A percentile compares a stretch with the other conserved stretches of the same genome.
These are phyloP conservation scores for Pseudopodoces humilis DNA, from an alignment of 2,113 vertebrate genomes.

Conservation along the genomic window DNA sequence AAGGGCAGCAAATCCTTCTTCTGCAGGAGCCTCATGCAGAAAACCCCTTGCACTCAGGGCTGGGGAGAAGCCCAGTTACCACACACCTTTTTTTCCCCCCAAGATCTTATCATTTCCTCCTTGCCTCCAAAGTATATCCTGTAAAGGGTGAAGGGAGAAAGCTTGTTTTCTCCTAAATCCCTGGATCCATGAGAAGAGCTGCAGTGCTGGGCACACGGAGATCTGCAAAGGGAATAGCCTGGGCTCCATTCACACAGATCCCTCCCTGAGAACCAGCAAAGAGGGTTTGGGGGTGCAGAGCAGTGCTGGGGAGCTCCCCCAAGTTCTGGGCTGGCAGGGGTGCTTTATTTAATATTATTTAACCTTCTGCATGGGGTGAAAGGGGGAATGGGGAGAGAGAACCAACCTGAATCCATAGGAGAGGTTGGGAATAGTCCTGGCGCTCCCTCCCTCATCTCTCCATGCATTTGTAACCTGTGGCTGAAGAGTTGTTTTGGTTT, in stretches of 20 bases:
- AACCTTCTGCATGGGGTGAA: background rate
- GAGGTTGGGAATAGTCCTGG: background rate
- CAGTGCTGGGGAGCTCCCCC: background rate
- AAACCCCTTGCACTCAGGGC: background rate
- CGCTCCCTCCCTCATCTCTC: background rate
- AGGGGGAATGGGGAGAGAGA: background rate
- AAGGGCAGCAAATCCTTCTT: background rate
- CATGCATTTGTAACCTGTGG: background rate
- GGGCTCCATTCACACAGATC: background rate
- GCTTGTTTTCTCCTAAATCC: background rate
- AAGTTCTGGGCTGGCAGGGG: background rate
- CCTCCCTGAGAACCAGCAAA: rapidly evolving
- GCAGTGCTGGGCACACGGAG: background rate
- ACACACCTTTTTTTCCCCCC: background rate
- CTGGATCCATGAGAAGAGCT: background rate
- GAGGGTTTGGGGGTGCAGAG: background rate
- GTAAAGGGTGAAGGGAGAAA: background rate
- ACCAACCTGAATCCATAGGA: background rate
- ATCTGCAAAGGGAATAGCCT: background rate
- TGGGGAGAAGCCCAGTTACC: background rate
- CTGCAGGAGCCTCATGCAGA: background rate
- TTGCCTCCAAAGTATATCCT: background rate
- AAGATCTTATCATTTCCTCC: background rate
- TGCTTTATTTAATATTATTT: background rate
- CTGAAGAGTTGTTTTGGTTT: background rate